phyloP scores from a whole-genome alignment of 2,888 invertebrate genomes.

The Rhagonycha fulva region DNA sequence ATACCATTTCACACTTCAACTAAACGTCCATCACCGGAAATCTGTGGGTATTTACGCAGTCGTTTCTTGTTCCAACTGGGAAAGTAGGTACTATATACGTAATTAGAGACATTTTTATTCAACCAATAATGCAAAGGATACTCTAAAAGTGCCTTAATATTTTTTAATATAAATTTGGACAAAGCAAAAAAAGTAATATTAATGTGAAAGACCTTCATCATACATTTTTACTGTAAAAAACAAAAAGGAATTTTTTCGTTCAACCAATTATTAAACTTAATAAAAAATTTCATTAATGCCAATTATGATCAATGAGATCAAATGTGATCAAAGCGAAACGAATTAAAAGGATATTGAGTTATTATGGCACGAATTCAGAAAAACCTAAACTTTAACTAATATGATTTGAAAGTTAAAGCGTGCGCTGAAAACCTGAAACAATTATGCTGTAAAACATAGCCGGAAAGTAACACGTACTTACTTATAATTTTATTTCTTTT shows the following conservation, averaged over 20 bases:
- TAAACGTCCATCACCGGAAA: background rate
- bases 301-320: background rate
- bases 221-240: background rate
- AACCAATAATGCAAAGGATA: background rate
- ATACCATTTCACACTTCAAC: constrained; percentile 2
- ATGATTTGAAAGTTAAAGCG: background rate
- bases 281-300: background rate
- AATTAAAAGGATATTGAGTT: background rate
- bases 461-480: background rate
- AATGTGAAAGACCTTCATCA: background rate
- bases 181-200: background rate
- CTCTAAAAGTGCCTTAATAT: too few relatives aligned
- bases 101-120: background rate
- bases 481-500: background rate
- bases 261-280: background rate
- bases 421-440: background rate
- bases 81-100: background rate
- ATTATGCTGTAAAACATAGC: background rate
- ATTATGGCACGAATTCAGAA: background rate
- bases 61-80: background rate
- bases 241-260: background rate
- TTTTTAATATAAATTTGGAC: background rate
- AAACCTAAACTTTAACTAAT: background rate
- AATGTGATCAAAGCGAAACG: background rate
- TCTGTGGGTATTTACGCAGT: background rate